phyloP scores from a whole-genome alignment of 2,797 vertebrate genomes.

The Tokudaia muenninki region DNA sequence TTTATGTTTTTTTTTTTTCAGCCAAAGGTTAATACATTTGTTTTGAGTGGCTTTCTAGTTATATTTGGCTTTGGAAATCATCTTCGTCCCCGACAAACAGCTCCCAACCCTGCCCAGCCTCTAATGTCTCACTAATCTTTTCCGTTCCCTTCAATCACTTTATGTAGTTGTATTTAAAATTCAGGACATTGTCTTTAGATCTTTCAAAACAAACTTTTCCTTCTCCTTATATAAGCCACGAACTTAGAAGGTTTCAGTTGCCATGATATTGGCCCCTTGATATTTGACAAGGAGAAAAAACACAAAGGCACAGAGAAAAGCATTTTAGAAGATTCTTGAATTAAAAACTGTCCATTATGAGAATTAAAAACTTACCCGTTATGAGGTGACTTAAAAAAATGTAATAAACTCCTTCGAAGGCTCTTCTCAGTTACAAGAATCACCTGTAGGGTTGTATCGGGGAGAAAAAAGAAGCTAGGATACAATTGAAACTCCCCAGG shows the following conservation, averaged over 20 bases:
- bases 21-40: not conserved
- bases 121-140: not conserved
- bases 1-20: not conserved
- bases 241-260: not conserved
- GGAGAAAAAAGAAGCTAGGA: not conserved
- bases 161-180: not conserved
- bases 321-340: not conserved
- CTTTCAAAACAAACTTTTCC: not conserved
- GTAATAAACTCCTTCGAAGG: not conserved
- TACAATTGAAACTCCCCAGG: not conserved
- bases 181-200: not conserved
- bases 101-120: not conserved
- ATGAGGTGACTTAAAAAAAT: not conserved
- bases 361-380: conserved; percentile 36
- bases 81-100: too few relatives aligned
- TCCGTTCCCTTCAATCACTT: not conserved
- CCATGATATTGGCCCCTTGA: not conserved
- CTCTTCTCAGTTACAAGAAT: not conserved
- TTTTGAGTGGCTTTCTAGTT: not conserved
- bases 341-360: not conserved
- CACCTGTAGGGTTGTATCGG: not conserved
- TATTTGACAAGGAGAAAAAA: not conserved
- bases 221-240: not conserved
- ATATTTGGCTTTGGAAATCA: not conserved
- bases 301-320: not conserved